Conservation (phyloP, 2,113 vertebrate genomes). For the Isurus oxyrinchus region DNA sequence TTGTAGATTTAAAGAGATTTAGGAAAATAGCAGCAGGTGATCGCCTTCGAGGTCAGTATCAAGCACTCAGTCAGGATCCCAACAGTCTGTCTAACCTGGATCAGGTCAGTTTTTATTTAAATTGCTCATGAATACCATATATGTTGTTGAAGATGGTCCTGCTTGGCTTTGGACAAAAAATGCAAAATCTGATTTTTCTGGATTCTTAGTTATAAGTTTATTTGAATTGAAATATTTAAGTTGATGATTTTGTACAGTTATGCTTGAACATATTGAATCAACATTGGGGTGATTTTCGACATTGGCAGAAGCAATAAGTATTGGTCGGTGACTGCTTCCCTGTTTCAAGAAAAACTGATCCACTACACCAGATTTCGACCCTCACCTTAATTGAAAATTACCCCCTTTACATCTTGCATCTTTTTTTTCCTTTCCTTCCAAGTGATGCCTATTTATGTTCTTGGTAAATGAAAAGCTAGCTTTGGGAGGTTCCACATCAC, state of each 20-base stretch:
- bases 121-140: not conserved
- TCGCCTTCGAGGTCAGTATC: conserved; percentile 86
- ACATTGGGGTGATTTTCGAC: not conserved
- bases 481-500: not conserved
- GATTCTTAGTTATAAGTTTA: not conserved
- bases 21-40: conserved; percentile 91
- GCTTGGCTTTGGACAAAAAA: not conserved
- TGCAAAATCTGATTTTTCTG: not conserved
- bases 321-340: not conserved
- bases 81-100: conserved; percentile 94
- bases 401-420: not conserved
- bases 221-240: not conserved
- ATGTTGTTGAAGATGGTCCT: not conserved
- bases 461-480: not conserved
- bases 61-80: conserved; percentile 89
- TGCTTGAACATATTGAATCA: not conserved
- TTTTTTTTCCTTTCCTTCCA: not conserved
- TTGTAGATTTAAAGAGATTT: conserved; percentile 93
- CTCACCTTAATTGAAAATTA: too few relatives aligned
- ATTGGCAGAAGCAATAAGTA: not conserved
- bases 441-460: too few relatives aligned
- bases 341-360: not conserved
- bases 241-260: not conserved
- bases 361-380: not conserved
- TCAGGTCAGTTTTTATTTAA: conserved; percentile 63